Conservation (phyloP, 1,140 invertebrate genomes). For the Nebria ingens region DNA sequence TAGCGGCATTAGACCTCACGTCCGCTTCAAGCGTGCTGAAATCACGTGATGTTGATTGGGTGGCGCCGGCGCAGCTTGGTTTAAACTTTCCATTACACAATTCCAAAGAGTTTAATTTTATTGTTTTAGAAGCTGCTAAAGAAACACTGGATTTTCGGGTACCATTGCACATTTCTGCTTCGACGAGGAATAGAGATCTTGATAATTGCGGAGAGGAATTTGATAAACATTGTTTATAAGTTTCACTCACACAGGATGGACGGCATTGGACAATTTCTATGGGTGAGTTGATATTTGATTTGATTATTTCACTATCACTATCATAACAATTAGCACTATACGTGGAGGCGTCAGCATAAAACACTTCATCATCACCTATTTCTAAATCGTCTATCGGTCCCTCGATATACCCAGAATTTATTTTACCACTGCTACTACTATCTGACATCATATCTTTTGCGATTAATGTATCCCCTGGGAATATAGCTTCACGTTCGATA, state of each 20-base stretch:
- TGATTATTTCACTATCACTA: neutral
- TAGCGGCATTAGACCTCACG: neutral
- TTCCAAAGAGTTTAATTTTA: neutral
- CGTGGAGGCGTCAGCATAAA: conserved; percentile 14
- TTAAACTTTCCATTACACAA: no score
- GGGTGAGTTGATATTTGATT: neutral
- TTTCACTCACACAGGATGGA: neutral
- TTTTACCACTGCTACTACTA: neutral
- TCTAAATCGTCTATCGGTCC: conserved; percentile 12
- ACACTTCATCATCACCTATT: conserved; percentile 23
- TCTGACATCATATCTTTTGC: neutral
- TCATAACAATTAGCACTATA: neutral
- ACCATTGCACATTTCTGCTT: conserved; percentile 16
- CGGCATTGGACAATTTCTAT: neutral
- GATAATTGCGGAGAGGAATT: conserved; percentile 27
- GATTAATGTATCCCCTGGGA: neutral
- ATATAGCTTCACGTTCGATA: neutral
- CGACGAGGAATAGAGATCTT: conserved; percentile 22
- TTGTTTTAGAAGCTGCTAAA: no score
- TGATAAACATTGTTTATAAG: conserved; percentile 15
- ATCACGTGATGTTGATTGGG: no score
- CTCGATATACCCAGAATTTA: conserved; percentile 1
- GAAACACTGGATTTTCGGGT: neutral
- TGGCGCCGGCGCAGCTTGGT: no score
- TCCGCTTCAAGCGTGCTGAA: neutral